phyloP scores from a whole-genome alignment of 1,140 invertebrate genomes.

The Triops longicaudatus region DNA sequence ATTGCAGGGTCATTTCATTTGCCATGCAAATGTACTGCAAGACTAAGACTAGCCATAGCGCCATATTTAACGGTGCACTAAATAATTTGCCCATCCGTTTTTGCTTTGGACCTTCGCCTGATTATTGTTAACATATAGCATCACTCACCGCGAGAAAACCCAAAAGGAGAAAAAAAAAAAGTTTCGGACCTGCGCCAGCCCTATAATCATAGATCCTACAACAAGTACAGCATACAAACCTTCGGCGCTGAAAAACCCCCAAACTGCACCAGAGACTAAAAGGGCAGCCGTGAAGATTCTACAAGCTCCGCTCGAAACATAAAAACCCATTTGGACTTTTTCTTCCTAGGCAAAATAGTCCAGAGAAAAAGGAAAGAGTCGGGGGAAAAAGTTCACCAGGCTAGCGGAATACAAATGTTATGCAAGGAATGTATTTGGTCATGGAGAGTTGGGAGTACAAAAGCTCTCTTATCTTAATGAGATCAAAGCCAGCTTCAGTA shows the following conservation, averaged over 20 bases:
- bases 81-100: slow-evolving; percentile 12
- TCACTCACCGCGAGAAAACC: background rate
- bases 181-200: background rate
- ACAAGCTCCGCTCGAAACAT: too few relatives aligned
- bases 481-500: slow-evolving; percentile 11
- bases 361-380: background rate
- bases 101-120: background rate
- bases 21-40: slow-evolving; percentile 7
- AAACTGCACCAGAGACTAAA: background rate
- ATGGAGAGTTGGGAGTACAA: background rate
- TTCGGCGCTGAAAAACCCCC: background rate
- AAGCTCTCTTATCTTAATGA: slow-evolving; percentile 12
- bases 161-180: background rate
- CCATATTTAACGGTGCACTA: slow-evolving; percentile 15
- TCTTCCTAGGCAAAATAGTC: too few relatives aligned
- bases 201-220: background rate
- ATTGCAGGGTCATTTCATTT: slow-evolving; percentile 12
- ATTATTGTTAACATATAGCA: slow-evolving; percentile 3
- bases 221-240: background rate
- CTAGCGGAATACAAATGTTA: background rate
- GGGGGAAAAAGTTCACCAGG: background rate
- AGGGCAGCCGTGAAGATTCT: too few relatives aligned
- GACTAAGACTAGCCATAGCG: background rate
- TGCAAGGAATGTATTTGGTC: slow-evolving; percentile 15
- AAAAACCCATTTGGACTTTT: too few relatives aligned